A percentile compares a stretch with the other conserved stretches of the same genome.
Evolutionary conservation across 1,140 invertebrate species (phyloP).

Genomic region (Sweltsa coloradensis): DNA sequence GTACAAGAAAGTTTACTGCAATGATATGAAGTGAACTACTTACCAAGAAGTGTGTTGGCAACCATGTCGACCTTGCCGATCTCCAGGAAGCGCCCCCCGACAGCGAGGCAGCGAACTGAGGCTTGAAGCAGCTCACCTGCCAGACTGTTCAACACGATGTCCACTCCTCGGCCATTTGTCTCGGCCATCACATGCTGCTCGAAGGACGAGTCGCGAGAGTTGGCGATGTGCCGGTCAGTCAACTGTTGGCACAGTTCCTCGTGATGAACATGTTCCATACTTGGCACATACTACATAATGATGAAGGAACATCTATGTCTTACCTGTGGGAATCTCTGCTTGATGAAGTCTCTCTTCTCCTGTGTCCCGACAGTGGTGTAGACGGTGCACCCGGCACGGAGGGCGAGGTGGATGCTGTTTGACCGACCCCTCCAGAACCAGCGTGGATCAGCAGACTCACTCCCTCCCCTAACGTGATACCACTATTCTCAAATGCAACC

Average conservation of each 20-base stretch:
- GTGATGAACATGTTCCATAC: too few relatives aligned
- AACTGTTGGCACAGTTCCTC: too few relatives aligned
- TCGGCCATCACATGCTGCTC: conserved; percentile 41
- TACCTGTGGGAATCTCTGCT: conserved; percentile 52
- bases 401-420: conserved; percentile 67
- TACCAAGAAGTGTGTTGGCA: conserved; percentile 49
- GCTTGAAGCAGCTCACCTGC: conserved; percentile 51
- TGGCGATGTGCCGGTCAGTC: conserved; percentile 42
- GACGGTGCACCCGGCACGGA: conserved; percentile 52
- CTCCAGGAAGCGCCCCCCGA: conserved; percentile 56
- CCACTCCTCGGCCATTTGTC: conserved; percentile 48
- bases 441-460: conserved; percentile 73
- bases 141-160: conserved; percentile 53
- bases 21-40: too few relatives aligned
- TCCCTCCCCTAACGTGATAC: conserved; percentile 45
- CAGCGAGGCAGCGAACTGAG: conserved; percentile 62
- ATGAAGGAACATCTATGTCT: too few relatives aligned
- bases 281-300: too few relatives aligned
- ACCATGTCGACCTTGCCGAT: conserved; percentile 65
- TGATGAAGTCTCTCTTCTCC: conserved; percentile 68
- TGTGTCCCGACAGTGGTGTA: conserved; percentile 63
- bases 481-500: too few relatives aligned
- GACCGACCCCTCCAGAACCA: conserved; percentile 77
- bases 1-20: too few relatives aligned
- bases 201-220: conserved; percentile 46